Percentiles rank a stretch among this genome's conserved stretches.
Conservation (phyloP, 2,797 vertebrate species). For the Phylloscopus collybita region DNA sequence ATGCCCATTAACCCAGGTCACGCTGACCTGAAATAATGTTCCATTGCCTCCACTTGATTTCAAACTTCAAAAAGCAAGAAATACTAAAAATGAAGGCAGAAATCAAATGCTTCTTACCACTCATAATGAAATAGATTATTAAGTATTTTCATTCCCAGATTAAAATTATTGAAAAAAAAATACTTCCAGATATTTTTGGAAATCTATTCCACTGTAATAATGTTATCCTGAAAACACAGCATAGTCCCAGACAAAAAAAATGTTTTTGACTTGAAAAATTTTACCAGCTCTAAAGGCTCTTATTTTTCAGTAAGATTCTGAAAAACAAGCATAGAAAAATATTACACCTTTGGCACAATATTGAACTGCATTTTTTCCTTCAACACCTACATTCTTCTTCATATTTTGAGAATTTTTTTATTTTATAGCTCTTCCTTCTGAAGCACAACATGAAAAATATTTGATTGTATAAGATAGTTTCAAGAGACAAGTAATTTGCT, state of each 20-base stretch:
- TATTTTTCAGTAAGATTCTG: not conserved
- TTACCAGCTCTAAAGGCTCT: not conserved
- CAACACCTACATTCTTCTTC: not conserved
- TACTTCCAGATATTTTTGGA: not conserved
- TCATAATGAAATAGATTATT: not conserved
- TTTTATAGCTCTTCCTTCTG: not conserved
- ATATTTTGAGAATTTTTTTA: not conserved
- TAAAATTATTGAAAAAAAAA: not conserved
- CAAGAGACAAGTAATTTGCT: not conserved
- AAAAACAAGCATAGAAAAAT: not conserved
- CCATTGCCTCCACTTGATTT: not conserved
- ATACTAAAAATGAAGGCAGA: not conserved
- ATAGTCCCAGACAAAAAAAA: not conserved
- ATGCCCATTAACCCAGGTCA: not conserved
- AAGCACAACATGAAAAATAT: not conserved
- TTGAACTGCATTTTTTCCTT: not conserved
- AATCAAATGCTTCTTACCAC: not conserved
- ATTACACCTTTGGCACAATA: not conserved
- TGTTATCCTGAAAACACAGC: not conserved
- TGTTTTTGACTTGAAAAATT: not conserved
- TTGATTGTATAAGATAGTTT: not conserved
- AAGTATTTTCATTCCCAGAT: not conserved
- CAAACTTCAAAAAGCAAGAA: not conserved
- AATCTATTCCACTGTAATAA: not conserved
- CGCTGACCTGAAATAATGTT: not conserved